phyloP scores from a whole-genome alignment of 2,113 vertebrate genomes.

The Elaphurus davidianus region DNA sequence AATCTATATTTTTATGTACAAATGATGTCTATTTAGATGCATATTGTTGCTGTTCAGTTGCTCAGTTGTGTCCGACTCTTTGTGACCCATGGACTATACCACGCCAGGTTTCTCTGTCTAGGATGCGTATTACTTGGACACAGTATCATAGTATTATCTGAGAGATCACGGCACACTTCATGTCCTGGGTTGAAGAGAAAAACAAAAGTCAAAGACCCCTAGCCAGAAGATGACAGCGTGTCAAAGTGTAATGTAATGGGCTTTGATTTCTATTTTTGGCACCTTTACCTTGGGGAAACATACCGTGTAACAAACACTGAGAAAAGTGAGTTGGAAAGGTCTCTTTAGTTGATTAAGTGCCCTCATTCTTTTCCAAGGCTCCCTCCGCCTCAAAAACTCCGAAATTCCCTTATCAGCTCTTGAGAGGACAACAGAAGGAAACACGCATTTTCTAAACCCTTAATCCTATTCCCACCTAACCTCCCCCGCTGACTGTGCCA shows the following conservation, averaged over 20 bases:
- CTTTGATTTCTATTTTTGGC: not conserved
- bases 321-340: not conserved
- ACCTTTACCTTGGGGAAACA: not conserved
- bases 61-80: not conserved
- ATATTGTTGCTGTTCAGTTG: not conserved
- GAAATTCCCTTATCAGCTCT: constrained; percentile 34
- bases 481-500: not conserved
- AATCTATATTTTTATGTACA: not conserved
- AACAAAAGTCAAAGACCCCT: not conserved
- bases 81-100: not conserved
- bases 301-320: not conserved
- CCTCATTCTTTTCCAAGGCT: not conserved
- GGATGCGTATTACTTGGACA: not conserved
- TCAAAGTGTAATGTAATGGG: not conserved
- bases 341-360: not conserved
- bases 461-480: not conserved
- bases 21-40: not conserved
- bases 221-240: not conserved
- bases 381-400: not conserved
- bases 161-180: not conserved
- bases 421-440: constrained; percentile 41
- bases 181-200: not conserved
- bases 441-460: not conserved
- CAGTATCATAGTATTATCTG: not conserved
- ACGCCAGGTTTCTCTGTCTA: not conserved